Percentiles rank a stretch among this genome's conserved stretches.
phyloP scores from a whole-genome alignment of 2,888 invertebrate species.

The Tethea ocularis region DNA sequence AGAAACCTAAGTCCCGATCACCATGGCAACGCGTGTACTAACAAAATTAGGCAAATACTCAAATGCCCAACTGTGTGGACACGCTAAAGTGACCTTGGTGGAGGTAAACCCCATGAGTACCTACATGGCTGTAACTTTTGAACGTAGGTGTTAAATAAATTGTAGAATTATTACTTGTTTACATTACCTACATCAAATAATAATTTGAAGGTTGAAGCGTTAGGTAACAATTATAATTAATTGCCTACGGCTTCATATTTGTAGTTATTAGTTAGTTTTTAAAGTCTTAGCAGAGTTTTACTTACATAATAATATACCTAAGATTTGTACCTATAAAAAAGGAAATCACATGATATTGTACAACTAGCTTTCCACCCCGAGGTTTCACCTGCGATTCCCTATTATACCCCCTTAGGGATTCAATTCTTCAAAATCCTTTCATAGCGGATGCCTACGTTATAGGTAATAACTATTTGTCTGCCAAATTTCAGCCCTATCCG shows the following conservation, averaged over 20 bases:
- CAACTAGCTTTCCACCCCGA: no score
- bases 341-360: no score
- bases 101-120: slow-evolving; percentile 13
- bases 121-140: neutral
- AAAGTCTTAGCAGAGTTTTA: neutral
- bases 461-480: no score
- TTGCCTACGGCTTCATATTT: neutral
- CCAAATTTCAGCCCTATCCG: no score
- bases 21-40: slow-evolving; percentile 61
- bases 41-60: slow-evolving; percentile 71
- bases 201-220: neutral
- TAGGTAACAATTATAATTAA: neutral
- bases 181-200: slow-evolving; percentile 1
- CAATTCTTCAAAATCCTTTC: no score
- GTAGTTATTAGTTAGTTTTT: neutral
- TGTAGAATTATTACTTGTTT: neutral
- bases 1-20: slow-evolving; percentile 42
- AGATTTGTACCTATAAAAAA: no score
- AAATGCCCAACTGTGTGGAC: slow-evolving; percentile 20
- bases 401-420: no score
- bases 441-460: no score
- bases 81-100: slow-evolving; percentile 34
- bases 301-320: neutral
- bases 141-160: slow-evolving; percentile 3
- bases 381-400: no score